A percentile compares a stretch with the other conserved stretches of the same genome.
Conservation (phyloP, 2,888 invertebrate genomes). For the Pinctada fucata region DNA sequence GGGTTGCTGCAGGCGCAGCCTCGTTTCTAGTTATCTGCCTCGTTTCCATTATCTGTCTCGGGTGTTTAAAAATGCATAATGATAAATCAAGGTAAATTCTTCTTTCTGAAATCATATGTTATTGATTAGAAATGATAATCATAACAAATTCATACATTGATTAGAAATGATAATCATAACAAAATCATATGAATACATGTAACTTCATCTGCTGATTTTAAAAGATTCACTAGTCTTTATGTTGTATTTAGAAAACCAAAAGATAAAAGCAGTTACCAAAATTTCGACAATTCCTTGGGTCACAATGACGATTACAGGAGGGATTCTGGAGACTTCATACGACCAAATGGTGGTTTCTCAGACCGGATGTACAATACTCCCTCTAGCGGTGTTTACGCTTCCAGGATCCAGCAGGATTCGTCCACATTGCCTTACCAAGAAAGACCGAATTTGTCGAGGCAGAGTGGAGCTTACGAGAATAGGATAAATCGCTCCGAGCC, state of each 20-base stretch:
- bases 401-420: background rate
- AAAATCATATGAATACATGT: no score
- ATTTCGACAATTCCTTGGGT: background rate
- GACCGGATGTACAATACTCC: background rate
- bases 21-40: background rate
- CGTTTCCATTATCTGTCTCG: background rate
- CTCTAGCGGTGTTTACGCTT: background rate
- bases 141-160: no score
- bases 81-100: background rate
- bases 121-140: no score
- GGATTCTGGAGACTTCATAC: background rate
- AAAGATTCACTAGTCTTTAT: no score
- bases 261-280: background rate
- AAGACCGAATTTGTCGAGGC: background rate
- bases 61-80: background rate
- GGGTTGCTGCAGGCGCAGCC: slow-evolving; percentile 5
- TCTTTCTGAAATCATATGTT: no score
- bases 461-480: background rate
- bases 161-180: no score
- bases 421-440: background rate
- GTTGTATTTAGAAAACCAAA: background rate
- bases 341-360: background rate
- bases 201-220: no score
- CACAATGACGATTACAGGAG: background rate
- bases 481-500: background rate